Evolutionary conservation across 2,888 invertebrate genomes (phyloP).

Genomic region (Sphaerophoria taeniata): DNA sequence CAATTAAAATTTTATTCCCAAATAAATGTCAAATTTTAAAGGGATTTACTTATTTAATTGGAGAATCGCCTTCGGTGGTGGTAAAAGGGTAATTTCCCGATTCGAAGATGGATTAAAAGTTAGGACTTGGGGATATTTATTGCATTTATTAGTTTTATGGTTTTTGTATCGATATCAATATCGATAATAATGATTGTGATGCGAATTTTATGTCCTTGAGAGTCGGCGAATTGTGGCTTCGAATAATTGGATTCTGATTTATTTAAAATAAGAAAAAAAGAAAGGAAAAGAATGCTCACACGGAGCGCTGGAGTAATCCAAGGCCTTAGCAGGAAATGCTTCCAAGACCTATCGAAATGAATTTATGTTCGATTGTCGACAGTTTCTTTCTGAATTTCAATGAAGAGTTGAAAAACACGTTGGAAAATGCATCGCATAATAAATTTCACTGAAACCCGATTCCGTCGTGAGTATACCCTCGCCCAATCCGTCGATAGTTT

Average conservation of each 20-base stretch:
- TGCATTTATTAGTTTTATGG: background rate
- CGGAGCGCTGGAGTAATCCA: no score
- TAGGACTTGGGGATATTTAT: background rate
- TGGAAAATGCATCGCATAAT: slow-evolving; percentile 10
- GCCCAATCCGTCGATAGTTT: slow-evolving; percentile 11
- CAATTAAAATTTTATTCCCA: slow-evolving; percentile 81
- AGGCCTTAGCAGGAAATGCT: no score
- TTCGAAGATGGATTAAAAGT: background rate
- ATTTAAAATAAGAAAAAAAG: no score
- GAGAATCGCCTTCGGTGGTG: slow-evolving; percentile 1
- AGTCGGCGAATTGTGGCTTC: background rate
- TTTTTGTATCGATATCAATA: background rate
- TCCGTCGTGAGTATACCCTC: background rate
- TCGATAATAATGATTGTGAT: background rate
- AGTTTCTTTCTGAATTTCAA: no score
- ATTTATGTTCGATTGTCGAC: no score
- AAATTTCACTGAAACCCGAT: slow-evolving; percentile 49
- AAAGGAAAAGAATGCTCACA: no score
- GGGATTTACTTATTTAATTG: slow-evolving; percentile 44
- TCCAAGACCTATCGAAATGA: no score
- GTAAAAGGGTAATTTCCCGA: background rate
- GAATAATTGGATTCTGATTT: no score
- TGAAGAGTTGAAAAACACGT: background rate
- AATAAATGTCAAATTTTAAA: slow-evolving; percentile 78
- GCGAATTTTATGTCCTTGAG: background rate